Evolutionary conservation across 2,888 invertebrate genomes (phyloP).

Genomic region (Spisula solida): DNA sequence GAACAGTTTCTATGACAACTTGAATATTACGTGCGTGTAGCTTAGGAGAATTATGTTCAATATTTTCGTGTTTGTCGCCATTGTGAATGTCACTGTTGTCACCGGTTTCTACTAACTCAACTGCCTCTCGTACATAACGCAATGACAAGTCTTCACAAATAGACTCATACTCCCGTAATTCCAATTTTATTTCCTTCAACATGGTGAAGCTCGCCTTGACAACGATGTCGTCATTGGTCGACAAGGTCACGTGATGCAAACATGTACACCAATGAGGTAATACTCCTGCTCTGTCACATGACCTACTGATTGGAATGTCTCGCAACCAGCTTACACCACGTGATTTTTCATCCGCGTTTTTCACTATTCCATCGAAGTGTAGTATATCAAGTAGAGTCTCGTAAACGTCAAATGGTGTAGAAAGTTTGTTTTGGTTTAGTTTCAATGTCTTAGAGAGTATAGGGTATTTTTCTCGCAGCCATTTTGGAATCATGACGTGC

Average conservation of each 20-base stretch:
- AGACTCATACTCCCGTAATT: conserved; percentile 88
- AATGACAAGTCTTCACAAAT: conserved; percentile 89
- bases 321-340: conserved; percentile 91
- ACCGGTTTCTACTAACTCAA: conserved; percentile 87
- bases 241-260: conserved; percentile 90
- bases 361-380: conserved; percentile 64
- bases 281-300: conserved; percentile 93
- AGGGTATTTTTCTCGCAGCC: conserved; percentile 91
- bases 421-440: conserved; percentile 91
- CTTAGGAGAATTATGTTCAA: conserved; percentile 35
- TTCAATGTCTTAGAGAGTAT: conserved; percentile 91
- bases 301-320: conserved; percentile 91
- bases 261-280: conserved; percentile 96
- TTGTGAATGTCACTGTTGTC: conserved; percentile 68
- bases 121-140: conserved; percentile 91
- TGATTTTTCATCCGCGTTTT: conserved; percentile 34
- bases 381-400: conserved; percentile 92
- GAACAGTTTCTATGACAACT: conserved; percentile 90
- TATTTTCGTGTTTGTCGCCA: conserved; percentile 84
- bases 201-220: conserved; percentile 90
- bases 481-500: conserved; percentile 92
- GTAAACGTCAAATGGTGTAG: conserved; percentile 94
- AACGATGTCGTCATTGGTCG: conserved; percentile 89
- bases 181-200: conserved; percentile 91
- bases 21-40: conserved; percentile 87